phyloP scores from a whole-genome alignment of 2,888 invertebrate genomes.

The Drosophila incognita region DNA sequence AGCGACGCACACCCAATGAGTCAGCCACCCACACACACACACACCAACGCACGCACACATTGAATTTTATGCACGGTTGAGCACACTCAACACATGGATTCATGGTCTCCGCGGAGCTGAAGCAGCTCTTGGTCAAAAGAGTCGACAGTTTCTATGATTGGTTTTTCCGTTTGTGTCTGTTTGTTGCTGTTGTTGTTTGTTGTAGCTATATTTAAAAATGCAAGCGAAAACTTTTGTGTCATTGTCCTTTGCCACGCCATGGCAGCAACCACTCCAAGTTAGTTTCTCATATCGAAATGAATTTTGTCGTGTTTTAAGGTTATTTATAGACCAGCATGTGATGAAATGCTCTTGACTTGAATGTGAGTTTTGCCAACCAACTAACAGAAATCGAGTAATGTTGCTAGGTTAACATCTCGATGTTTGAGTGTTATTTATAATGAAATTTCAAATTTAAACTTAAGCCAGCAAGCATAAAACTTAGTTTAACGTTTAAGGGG shows the following conservation, averaged over 20 bases:
- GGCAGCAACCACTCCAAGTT: conserved; percentile 1
- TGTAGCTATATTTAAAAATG: conserved; percentile 35
- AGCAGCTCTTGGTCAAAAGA: conserved; percentile 10
- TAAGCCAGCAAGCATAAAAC: neutral
- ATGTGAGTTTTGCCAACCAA: neutral
- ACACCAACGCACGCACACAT: neutral
- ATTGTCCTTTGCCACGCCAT: conserved; percentile 57
- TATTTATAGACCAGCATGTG: conserved; percentile 1
- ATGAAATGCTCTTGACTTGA: neutral
- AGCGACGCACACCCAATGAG: conserved; percentile 21
- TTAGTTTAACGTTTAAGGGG: neutral
- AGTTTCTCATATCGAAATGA: conserved; percentile 1
- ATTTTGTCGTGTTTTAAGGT: conserved; percentile 1
- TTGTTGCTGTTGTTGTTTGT: conserved; percentile 17
- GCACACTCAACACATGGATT: conserved; percentile 17
- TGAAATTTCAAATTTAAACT: neutral
- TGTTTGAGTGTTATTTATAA: no score
- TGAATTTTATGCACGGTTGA: conserved; percentile 44
- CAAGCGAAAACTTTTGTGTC: conserved; percentile 50
- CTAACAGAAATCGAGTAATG: neutral
- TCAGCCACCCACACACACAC: conserved; percentile 32
- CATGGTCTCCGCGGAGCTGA: conserved; percentile 8
- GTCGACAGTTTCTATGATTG: conserved; percentile 26
- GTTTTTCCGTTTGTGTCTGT: neutral
- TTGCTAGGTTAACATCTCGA: neutral